phyloP scores from a whole-genome alignment of 2,113 vertebrate genomes.

The Aptenodytes forsteri region DNA sequence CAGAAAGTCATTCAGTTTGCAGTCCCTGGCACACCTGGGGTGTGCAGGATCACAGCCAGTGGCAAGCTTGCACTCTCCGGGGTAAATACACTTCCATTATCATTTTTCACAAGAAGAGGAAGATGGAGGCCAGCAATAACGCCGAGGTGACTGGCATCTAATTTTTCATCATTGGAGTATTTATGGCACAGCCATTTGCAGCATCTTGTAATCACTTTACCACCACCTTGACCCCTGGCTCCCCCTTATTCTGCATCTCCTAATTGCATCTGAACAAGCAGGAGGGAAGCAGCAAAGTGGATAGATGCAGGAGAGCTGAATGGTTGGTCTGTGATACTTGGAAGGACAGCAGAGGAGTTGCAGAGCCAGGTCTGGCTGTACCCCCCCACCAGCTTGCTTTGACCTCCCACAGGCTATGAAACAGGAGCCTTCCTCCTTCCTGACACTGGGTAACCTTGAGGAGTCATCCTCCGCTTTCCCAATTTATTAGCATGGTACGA shows the following conservation, averaged over 20 bases:
- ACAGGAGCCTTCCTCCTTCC: background rate
- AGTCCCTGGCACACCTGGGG: background rate
- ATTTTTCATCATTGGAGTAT: slow-evolving; percentile 43
- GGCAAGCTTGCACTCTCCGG: background rate
- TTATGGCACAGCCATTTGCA: slow-evolving; percentile 9
- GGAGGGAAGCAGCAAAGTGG: slow-evolving; percentile 19
- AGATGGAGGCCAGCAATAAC: slow-evolving; percentile 34
- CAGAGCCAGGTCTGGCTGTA: slow-evolving; percentile 13
- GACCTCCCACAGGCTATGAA: background rate
- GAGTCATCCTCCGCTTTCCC: background rate
- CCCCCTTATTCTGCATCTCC: slow-evolving; percentile 25
- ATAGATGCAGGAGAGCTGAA: background rate
- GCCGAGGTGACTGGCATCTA: slow-evolving; percentile 1
- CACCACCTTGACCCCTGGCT: slow-evolving; percentile 13
- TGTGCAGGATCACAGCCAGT: background rate
- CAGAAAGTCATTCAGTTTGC: background rate
- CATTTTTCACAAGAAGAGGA: slow-evolving; percentile 28
- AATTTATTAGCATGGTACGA: background rate
- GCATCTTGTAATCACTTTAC: slow-evolving; percentile 55
- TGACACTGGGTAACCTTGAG: slow-evolving; percentile 20
- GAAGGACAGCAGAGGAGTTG: slow-evolving; percentile 37
- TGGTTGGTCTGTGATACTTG: slow-evolving; percentile 23
- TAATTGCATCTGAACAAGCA: slow-evolving; percentile 24
- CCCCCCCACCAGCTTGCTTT: background rate
- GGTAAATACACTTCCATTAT: slow-evolving; percentile 16